Evolutionary conservation across 1,140 invertebrate species (phyloP).

Genomic region (Aethina tumida): DNA sequence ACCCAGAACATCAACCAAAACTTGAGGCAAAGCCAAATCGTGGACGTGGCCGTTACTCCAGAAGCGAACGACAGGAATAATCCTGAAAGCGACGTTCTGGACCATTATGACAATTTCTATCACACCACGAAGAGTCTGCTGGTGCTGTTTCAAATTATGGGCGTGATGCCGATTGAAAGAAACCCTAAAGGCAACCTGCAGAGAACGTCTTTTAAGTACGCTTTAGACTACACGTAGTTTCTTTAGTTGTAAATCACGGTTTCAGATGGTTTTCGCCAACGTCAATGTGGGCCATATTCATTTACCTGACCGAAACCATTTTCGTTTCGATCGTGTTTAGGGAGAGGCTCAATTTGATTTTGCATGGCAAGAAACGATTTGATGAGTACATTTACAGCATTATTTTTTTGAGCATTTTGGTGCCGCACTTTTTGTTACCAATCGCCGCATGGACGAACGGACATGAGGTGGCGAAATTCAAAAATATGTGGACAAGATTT

Average conservation of each 20-base stretch:
- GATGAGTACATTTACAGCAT: conserved; percentile 61
- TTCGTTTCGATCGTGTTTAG: conserved; percentile 32
- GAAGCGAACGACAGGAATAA: conserved; percentile 7
- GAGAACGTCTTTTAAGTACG: conserved; percentile 30
- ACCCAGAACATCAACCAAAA: not conserved
- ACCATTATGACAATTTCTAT: conserved; percentile 55
- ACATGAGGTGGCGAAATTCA: conserved; percentile 54
- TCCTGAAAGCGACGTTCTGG: conserved; percentile 33
- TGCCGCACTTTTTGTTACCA: conserved; percentile 55
- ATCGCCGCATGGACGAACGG: conserved; percentile 59
- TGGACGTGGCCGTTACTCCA: conserved; percentile 11
- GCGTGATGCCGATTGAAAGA: conserved; percentile 59
- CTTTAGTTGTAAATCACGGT: conserved; percentile 6
- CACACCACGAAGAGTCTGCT: conserved; percentile 53
- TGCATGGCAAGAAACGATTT: conserved; percentile 49
- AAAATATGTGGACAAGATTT: conserved; percentile 64
- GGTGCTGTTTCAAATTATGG: conserved; percentile 58
- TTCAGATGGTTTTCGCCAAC: conserved; percentile 32
- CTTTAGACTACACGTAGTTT: conserved; percentile 4
- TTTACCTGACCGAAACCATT: conserved; percentile 30
- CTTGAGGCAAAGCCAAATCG: conserved; percentile 11
- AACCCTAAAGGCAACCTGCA: conserved; percentile 42
- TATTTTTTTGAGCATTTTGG: conserved; percentile 58
- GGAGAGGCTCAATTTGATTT: conserved; percentile 28
- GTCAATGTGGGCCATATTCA: conserved; percentile 30